These are phyloP conservation scores for Aurelia coerulea DNA, from an alignment of 30 jellyfish, hydroid and myxozoan species.

Conservation along the genomic window DNA sequence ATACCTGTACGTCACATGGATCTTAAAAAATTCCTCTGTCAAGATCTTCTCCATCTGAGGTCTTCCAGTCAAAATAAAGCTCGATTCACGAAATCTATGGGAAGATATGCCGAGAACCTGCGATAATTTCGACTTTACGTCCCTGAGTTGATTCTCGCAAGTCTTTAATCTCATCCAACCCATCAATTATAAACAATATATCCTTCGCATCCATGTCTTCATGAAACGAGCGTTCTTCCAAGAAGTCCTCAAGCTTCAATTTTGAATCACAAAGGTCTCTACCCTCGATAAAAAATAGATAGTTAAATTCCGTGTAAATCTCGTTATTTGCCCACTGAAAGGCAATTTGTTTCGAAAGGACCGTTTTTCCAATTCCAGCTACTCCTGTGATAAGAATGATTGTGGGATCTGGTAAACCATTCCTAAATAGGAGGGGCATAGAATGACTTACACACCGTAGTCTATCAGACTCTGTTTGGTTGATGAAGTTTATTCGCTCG, in stretches of 20 bases:
- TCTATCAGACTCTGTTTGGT: no score
- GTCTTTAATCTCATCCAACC: background rate
- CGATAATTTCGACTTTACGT: background rate
- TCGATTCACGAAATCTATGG: background rate
- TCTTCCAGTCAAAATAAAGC: background rate
- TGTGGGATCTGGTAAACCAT: no score
- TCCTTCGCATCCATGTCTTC: background rate
- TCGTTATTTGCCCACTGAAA: no score
- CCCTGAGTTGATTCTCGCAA: background rate
- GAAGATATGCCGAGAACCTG: background rate
- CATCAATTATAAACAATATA: background rate
- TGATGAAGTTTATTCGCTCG: no score
- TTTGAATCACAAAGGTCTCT: background rate
- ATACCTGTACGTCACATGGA: no score
- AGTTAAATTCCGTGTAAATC: no score
- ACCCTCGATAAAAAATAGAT: background rate
- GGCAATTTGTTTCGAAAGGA: background rate
- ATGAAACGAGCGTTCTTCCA: background rate
- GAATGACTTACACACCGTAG: no score
- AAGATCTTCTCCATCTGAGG: background rate
- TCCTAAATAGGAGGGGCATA: no score
- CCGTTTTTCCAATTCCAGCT: conserved; percentile 10
- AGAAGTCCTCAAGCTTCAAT: background rate
- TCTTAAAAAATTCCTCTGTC: no score
- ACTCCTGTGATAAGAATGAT: background rate